Conservation (phyloP, 1,140 invertebrate species). For the Drosophila punjabiensis region DNA sequence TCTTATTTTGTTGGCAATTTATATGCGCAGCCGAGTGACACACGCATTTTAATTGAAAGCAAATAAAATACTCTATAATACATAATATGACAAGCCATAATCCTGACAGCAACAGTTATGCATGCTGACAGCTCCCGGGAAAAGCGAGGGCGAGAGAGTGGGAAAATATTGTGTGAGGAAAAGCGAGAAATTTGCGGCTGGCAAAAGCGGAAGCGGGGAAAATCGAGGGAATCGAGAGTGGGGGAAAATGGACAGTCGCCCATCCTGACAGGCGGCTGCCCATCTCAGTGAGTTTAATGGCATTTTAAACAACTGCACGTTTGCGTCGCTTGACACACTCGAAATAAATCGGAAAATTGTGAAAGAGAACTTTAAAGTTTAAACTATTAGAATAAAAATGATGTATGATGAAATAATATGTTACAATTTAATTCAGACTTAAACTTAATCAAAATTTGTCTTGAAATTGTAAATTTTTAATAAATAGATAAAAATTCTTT, state of each 20-base stretch:
- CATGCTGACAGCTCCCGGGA: constrained; percentile 66
- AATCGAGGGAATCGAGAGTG: not conserved
- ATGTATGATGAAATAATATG: too few relatives aligned
- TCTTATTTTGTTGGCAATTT: constrained; percentile 79
- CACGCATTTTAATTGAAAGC: constrained; percentile 82
- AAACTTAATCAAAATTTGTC: accelerated
- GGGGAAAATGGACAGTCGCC: constrained; percentile 29
- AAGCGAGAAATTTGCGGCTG: constrained; percentile 12
- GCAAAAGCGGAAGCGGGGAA: constrained; percentile 6
- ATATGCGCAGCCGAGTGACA: constrained; percentile 72
- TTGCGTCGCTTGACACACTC: not conserved
- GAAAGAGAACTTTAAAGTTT: not conserved
- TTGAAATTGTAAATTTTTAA: not conserved
- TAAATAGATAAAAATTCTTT: too few relatives aligned
- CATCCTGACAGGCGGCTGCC: constrained; percentile 54
- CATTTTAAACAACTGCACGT: constrained; percentile 75
- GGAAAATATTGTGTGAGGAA: constrained; percentile 15
- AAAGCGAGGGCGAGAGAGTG: not conserved
- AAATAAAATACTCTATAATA: constrained; percentile 81
- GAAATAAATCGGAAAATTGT: not conserved
- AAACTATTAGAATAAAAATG: not conserved
- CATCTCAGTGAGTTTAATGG: constrained; percentile 67
- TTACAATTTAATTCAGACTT: not conserved
- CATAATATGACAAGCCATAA: constrained; percentile 81
- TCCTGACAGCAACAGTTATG: constrained; percentile 81